Conservation (phyloP, 2,797 vertebrate species). For the Hipposideros larvatus region DNA sequence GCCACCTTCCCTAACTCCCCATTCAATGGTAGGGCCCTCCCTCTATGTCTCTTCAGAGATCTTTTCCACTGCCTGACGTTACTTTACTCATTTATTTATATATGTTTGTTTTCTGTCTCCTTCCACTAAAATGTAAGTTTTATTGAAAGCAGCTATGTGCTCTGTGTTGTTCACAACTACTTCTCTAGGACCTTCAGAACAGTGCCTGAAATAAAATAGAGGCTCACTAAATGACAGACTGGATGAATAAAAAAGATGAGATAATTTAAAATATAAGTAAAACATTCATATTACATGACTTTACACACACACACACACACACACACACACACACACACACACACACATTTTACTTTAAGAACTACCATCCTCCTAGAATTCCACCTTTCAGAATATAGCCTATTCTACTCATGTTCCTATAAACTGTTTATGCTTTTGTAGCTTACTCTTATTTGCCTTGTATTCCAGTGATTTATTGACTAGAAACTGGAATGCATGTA, state of each 20-base stretch:
- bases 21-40: rapidly evolving
- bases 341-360: not conserved
- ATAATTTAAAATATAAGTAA: not conserved
- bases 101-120: not conserved
- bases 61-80: not conserved
- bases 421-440: not conserved
- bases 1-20: not conserved
- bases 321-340: no score
- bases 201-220: not conserved
- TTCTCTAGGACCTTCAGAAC: not conserved
- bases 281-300: not conserved
- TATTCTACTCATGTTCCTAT: not conserved
- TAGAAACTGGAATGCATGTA: not conserved
- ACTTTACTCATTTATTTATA: not conserved
- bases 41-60: not conserved
- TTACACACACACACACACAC: no score
- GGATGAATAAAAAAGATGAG: not conserved
- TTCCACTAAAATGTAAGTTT: not conserved
- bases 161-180: not conserved
- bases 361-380: not conserved
- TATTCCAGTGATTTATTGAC: not conserved
- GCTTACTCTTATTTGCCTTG: not conserved
- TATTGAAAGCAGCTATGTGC: not conserved
- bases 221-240: not conserved
- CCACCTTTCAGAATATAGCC: not conserved